phyloP scores from a whole-genome alignment of 2,113 vertebrate genomes.

The Melanerpes aurifrons region DNA sequence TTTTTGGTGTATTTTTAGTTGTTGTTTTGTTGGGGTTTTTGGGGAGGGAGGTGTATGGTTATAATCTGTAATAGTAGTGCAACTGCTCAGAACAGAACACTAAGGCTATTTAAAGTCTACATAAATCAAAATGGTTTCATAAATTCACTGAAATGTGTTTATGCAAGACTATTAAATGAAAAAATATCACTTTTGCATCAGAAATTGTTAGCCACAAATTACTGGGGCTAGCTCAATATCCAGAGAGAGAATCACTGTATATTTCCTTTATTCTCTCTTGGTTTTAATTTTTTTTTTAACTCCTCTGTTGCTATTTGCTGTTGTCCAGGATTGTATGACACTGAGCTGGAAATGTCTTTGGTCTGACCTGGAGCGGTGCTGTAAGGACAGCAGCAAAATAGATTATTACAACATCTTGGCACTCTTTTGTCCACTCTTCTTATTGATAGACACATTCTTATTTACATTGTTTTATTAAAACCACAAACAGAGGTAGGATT shows the following conservation, averaged over 20 bases:
- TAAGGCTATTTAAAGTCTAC: background rate
- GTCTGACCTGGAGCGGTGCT: background rate
- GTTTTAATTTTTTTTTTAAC: background rate
- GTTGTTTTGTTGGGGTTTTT: accelerated
- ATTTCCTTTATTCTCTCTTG: background rate
- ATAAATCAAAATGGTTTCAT: background rate
- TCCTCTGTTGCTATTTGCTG: background rate
- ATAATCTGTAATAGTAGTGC: background rate
- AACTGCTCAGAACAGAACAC: background rate
- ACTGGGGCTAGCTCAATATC: background rate
- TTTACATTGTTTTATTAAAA: background rate
- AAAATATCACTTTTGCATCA: background rate
- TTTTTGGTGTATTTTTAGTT: background rate
- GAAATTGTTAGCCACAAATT: background rate
- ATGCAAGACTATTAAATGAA: background rate
- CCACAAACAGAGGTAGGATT: background rate
- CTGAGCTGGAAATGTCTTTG: background rate
- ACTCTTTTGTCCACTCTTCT: background rate
- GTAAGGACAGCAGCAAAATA: background rate
- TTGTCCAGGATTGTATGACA: background rate
- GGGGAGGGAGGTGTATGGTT: no score
- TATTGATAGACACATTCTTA: background rate
- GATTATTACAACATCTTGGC: background rate
- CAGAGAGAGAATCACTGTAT: background rate
- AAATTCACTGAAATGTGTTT: background rate